Conservation (phyloP, 1,140 invertebrate species). For the Drosophila nikananu region DNA sequence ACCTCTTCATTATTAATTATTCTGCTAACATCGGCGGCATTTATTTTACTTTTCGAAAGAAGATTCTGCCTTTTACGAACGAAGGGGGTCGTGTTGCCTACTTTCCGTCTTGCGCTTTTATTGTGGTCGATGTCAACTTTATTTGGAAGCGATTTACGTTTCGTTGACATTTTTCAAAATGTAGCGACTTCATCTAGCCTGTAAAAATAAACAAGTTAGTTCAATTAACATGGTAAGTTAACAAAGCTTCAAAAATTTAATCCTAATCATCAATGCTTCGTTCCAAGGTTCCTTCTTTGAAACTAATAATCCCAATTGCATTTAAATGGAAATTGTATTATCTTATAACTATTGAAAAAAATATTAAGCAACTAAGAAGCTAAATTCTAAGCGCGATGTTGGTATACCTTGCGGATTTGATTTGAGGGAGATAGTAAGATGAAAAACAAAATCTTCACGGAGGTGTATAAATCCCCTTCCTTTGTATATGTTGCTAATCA, state of each 20-base stretch:
- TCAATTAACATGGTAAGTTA: background rate
- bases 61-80: background rate
- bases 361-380: background rate
- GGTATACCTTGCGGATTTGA: background rate
- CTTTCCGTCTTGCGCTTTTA: background rate
- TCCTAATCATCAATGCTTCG: too few species aligned
- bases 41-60: background rate
- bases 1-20: background rate
- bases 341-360: background rate
- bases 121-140: conserved; percentile 10
- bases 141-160: conserved; percentile 16
- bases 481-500: background rate
- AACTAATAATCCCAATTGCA: background rate
- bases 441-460: background rate
- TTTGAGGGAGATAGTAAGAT: background rate
- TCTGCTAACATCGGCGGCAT: background rate
- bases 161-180: conserved; percentile 8
- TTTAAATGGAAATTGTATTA: background rate
- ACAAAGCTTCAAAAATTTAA: too few species aligned
- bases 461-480: background rate
- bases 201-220: background rate
- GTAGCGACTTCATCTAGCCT: background rate
- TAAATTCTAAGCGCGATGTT: background rate
- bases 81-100: background rate
- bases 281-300: too few species aligned